phyloP scores from a whole-genome alignment of 2,113 vertebrate species.

The Myrmecobius fasciatus region DNA sequence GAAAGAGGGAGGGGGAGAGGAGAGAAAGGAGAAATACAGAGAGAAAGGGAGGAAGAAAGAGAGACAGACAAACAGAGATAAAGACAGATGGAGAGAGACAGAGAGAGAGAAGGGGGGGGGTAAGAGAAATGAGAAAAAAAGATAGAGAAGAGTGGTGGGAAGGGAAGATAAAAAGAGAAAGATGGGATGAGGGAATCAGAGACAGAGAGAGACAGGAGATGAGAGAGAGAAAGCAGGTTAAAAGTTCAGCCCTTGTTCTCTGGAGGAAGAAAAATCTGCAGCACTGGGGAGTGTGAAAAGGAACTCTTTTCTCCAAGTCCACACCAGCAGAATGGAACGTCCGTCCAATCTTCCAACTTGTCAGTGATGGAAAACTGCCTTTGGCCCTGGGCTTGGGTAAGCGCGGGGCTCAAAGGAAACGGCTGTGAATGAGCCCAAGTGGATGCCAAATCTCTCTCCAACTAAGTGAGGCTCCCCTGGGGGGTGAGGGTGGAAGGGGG shows the following conservation, averaged over 20 bases:
- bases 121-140: not conserved
- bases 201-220: not conserved
- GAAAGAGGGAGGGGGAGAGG: too few species aligned
- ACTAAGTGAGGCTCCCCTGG: not conserved
- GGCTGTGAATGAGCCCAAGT: not conserved
- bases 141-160: too few species aligned
- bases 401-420: not conserved
- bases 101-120: not conserved
- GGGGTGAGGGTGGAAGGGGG: too few species aligned
- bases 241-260: constrained; percentile 80
- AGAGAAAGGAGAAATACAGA: too few species aligned
- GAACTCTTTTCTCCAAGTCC: constrained; percentile 72
- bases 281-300: constrained; percentile 77
- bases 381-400: constrained; percentile 65
- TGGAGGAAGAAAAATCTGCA: constrained; percentile 79
- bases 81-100: too few species aligned
- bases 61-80: too few species aligned
- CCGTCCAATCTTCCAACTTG: constrained; percentile 74
- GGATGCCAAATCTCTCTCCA: not conserved
- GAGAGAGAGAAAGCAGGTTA: constrained; percentile 73
- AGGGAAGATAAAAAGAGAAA: too few species aligned
- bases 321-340: constrained; percentile 75
- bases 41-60: too few species aligned
- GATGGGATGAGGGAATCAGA: too few species aligned
- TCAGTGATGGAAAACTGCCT: constrained; percentile 65